Base-by-base conservation (phyloP, 2,888 invertebrate genomes). In the Drosophila glabriapex region DNA sequence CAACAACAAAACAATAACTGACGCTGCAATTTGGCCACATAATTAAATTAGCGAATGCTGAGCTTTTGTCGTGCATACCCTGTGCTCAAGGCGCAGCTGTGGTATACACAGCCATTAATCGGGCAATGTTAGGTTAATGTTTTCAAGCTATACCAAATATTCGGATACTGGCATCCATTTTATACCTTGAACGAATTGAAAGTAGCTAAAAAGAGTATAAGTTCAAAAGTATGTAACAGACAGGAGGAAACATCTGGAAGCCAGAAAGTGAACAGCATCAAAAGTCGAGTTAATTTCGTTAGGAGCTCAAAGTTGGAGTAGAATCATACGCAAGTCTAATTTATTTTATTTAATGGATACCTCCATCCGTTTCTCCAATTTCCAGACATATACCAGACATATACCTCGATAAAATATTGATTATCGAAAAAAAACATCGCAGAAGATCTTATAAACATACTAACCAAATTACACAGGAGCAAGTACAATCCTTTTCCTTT, bases 31-130 rank as follows among this genome's bases (percentile, higher is more conserved):
- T 77, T 81, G 78, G 66, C 64, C 68, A 61, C 72, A 80, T 85
- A 89, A 85, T 85, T 89, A 79, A 85, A 89, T 85, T 82, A 77
- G 82, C 75, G 79, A 72, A 73, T 73, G 78, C 75, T 53, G 55
- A 73, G 86, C 85, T 83, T 71, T 68, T 67, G 61, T 71, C 54
- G 46, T 62, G n/a, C 33, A 70, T 58, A 54, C 69, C 69, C 52
- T 53, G 65, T 31, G 9, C 3, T 28, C n/a, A 7, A 31, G 2
- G n/a, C 4, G 19, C 25, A 22, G 28, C 14, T n/a, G 16, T 1
- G 39, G 10, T 16, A 41, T 41, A 10, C 29, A 10, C 39, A 22
- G 16, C 10, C 29, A 4, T 28, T n/a, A 12, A 54, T 19, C 35
- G 22, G 14, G 22, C 14, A 43, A 22, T 43, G 0, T 43, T 6